Evolutionary conservation across 2,888 invertebrate species (phyloP), one percentile per base, ranked within the genome.

Genomic region (Pedicia rivosa): DNA sequence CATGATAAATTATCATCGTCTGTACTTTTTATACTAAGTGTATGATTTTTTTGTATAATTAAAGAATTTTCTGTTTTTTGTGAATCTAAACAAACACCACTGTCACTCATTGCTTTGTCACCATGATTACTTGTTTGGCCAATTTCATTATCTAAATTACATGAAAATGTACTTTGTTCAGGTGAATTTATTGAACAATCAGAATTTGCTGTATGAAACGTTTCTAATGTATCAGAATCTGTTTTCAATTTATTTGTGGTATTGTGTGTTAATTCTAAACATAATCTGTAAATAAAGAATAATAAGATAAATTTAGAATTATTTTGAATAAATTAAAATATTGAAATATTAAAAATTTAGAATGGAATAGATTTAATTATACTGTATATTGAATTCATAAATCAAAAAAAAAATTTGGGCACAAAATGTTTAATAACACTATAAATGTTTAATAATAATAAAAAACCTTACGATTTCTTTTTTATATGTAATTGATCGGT

Each of bases 171-270:
- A 4, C 51, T 50, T 10, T 51, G 50, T 2, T 54, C 52, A 9
- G 58, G 52, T 19, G 62, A 57, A n/a, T 54, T 50, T n/a, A 55
- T 44, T 20, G 60, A 62, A 39, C 65, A 68, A 43, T 68, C 66
- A 0, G 72, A 69, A 5, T 74, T 66, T 1, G 82, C 80, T 14
- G 82, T 81, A 59, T 81, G 81, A 61, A 78, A 83, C 1, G 79
- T 76, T 48, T 77, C 78, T 42, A 70, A 73, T 37, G 73, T 59
- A 49, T 56, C 55, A 39, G 52, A 52, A 14, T n/a, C n/a, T n/a
- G n/a, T n/a, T n/a, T n/a, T n/a, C n/a, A n/a, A n/a, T n/a, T n/a
- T n/a, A n/a, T n/a, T n/a, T n/a, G n/a, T n/a, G n/a, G n/a, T n/a
- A n/a, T n/a, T n/a, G n/a, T n/a, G n/a, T n/a, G n/a, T n/a, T n/a